A percentile compares a stretch with the other conserved stretches of the same genome.
phyloP scores from a whole-genome alignment of 2,888 invertebrate species.

The Fragum sueziense region DNA sequence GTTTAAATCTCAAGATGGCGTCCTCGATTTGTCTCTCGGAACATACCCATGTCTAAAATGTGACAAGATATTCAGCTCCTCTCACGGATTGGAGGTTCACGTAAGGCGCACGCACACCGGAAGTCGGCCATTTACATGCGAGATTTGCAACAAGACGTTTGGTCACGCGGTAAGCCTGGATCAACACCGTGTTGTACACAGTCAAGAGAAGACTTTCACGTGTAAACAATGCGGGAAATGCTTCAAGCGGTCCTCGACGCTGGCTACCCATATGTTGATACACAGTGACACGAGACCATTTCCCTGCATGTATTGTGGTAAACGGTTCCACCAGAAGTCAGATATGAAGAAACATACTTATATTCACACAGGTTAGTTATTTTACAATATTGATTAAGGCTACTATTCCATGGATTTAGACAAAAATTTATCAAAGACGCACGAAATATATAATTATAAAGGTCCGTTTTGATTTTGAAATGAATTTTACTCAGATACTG shows the following conservation, averaged over 20 bases:
- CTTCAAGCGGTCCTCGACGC: conserved; percentile 96
- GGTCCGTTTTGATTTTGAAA: not conserved
- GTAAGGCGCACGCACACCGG: conserved; percentile 94
- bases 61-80: conserved; percentile 98
- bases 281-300: conserved; percentile 98
- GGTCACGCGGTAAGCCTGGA: conserved; percentile 96
- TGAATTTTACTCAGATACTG: no score
- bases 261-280: conserved; percentile 97
- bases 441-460: not conserved
- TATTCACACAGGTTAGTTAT: conserved; percentile 91
- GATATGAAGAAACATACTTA: conserved; percentile 99
- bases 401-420: no score
- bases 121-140: conserved; percentile 88
- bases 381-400: no score
- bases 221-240: conserved; percentile 98
- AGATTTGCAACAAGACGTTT: conserved; percentile 99
- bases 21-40: conserved; percentile 53
- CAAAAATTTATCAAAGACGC: no score
- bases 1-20: conserved; percentile 38
- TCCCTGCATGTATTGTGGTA: conserved; percentile 98
- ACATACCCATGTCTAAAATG: conserved; percentile 85
- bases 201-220: conserved; percentile 84
- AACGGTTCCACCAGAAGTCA: conserved; percentile 98
- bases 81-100: conserved; percentile 98
- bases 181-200: conserved; percentile 91